These are phyloP conservation scores for Eledone cirrhosa DNA, from an alignment of 2,888 invertebrate species.

Conservation along the genomic window DNA sequence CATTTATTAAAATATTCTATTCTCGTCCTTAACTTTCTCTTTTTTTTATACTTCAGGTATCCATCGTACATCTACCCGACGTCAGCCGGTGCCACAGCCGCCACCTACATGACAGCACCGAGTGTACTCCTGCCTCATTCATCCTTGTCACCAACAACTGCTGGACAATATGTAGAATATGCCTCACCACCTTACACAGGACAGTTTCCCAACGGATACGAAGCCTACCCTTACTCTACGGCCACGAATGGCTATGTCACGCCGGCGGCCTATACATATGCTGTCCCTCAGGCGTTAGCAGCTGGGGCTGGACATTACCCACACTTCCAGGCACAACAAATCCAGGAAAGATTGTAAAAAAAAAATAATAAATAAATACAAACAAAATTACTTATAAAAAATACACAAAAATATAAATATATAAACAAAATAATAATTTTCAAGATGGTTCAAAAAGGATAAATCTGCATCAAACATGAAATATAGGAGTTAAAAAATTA, in stretches of 20 bases:
- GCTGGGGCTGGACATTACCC: slow-evolving; percentile 49
- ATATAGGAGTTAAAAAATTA: no score
- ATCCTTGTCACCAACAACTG: slow-evolving; percentile 49
- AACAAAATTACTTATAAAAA: no score
- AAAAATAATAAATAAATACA: background rate
- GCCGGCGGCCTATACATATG: slow-evolving; percentile 55
- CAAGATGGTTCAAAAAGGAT: no score
- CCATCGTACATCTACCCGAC: slow-evolving; percentile 58
- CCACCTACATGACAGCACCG: slow-evolving; percentile 34
- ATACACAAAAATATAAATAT: no score
- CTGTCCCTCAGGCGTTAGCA: slow-evolving; percentile 52
- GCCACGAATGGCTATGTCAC: slow-evolving; percentile 46
- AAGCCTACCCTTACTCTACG: slow-evolving; percentile 53
- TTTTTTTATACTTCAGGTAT: slow-evolving; percentile 43
- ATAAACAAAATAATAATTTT: no score
- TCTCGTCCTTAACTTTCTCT: no score
- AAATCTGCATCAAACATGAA: no score
- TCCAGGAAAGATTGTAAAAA: slow-evolving; percentile 56
- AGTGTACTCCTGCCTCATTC: slow-evolving; percentile 50
- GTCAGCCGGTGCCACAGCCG: slow-evolving; percentile 31
- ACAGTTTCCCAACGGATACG: slow-evolving; percentile 46
- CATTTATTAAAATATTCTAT: no score
- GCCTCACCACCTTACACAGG: slow-evolving; percentile 50
- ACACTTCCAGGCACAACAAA: slow-evolving; percentile 56
- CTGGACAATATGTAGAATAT: slow-evolving; percentile 49